Evolutionary conservation across 2,113 vertebrate species (phyloP), one percentile per base, ranked within the genome.

Genomic region (Scortum barcoo): DNA sequence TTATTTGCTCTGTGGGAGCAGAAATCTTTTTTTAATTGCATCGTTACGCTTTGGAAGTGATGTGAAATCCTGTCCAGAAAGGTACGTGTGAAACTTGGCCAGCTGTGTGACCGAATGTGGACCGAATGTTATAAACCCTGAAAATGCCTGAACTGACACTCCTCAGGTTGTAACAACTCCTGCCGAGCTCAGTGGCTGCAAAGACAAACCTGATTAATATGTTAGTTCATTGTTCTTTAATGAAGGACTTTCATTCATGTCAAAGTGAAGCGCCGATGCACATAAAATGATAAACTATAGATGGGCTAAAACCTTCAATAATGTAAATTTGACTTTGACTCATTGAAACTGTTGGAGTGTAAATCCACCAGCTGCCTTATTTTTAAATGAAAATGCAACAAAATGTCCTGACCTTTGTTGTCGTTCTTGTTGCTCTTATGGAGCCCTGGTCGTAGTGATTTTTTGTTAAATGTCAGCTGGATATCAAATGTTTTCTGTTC

Each of bases 381-480:
- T 76, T 76, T 85, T n/a, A 28, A 71, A 42, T 69, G 1, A 73
- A 51, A 78, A 54, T 28, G 14, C 17, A 78, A 28, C 53, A 71
- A 44, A 65, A 69, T 38, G 62, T 66, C 17, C 44, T 81, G 85
- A 81, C 73, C 86, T 88, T 84, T 84, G 16, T 11, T 36, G 16
- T 38, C 51, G 20, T 14, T 46, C 16, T 19, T 56, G 68, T 53
- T 76, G 67, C 70, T 76, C 44, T 67, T 33, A 36, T 53, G n/a
- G 40, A n/a, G 17, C 81, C 44, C 14, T 36, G 62, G 54, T 77
- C 30, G 3, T n/a, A 72, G 77, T 60, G 68, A 71, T 73, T 78
- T 78, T 79, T 72, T 51, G 22, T 38, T 81, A 88, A 88, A 89
- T 86, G 84, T 82, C 86, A 88, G 54, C 20, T 2, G 6, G 46